phyloP scores from a whole-genome alignment of 1,140 invertebrate genomes.

The Zophobas atratus region DNA sequence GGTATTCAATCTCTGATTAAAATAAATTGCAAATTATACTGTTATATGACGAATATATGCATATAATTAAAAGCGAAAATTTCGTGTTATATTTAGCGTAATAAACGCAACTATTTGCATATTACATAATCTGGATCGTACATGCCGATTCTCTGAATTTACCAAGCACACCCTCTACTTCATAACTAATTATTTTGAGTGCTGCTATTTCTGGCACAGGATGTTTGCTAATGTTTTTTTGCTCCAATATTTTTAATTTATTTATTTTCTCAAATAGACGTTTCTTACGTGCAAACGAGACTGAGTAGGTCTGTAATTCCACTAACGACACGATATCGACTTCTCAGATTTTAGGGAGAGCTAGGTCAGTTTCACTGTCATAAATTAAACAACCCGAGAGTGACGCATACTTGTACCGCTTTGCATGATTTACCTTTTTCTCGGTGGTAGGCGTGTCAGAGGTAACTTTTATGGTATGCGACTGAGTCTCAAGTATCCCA shows the following conservation, averaged over 20 bases:
- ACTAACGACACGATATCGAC: neutral
- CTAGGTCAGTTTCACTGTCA: slow-evolving; percentile 27
- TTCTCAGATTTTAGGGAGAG: neutral
- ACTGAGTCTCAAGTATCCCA: slow-evolving; percentile 25
- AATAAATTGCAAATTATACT: too few relatives aligned
- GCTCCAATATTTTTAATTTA: neutral
- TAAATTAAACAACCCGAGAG: slow-evolving; percentile 7
- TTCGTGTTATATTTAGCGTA: too few relatives aligned
- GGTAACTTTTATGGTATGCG: slow-evolving; percentile 42
- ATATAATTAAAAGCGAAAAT: too few relatives aligned
- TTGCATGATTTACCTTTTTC: slow-evolving; percentile 36
- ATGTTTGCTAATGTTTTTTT: slow-evolving; percentile 1
- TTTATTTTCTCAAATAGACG: neutral
- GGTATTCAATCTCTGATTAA: too few relatives aligned
- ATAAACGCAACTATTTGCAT: too few relatives aligned
- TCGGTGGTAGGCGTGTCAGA: slow-evolving; percentile 19
- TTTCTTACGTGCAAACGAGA: too few relatives aligned
- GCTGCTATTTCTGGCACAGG: neutral
- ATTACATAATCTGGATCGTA: too few relatives aligned
- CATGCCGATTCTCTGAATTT: neutral
- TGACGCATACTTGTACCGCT: slow-evolving; percentile 41
- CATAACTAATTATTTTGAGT: neutral
- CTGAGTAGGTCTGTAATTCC: neutral
- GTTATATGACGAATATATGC: too few relatives aligned
- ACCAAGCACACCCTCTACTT: neutral